Evolutionary conservation across 2,888 invertebrate genomes (phyloP).

Genomic region (Campoplex capitator): DNA sequence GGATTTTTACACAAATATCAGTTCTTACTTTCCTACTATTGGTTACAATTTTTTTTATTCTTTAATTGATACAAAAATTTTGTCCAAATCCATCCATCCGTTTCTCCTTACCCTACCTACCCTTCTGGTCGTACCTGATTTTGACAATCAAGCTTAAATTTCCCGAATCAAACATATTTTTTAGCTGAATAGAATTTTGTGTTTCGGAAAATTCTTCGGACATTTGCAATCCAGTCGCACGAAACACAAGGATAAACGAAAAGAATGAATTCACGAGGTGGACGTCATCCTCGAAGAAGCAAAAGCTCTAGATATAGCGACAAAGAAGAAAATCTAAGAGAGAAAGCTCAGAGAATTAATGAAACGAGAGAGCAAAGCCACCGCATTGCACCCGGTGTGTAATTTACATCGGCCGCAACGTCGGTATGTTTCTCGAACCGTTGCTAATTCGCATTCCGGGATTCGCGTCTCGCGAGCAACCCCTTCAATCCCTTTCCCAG

Average conservation of each 20-base stretch:
- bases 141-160: not conserved
- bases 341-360: constrained; percentile 70
- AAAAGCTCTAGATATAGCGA: constrained; percentile 4
- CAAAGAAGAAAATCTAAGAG: constrained; percentile 14
- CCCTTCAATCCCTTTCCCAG: constrained; percentile 7
- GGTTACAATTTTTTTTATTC: too few relatives aligned
- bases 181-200: not conserved
- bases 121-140: not conserved
- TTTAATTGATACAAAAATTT: not conserved
- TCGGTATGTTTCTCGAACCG: constrained; percentile 67
- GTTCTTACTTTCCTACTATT: too few relatives aligned
- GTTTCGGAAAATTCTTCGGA: not conserved
- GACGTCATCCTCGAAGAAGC: constrained; percentile 34
- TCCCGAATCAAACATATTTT: not conserved
- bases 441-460: constrained; percentile 68
- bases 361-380: constrained; percentile 74
- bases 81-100: not conserved
- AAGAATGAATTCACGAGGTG: constrained; percentile 32
- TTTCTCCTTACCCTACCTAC: too few relatives aligned
- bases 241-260: constrained; percentile 1
- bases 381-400: constrained; percentile 72
- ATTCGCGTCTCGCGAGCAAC: constrained; percentile 63
- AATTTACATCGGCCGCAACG: constrained; percentile 75
- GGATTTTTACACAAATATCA: too few relatives aligned
- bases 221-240: not conserved